A percentile compares a stretch with the other conserved stretches of the same genome.
These are phyloP conservation scores for Ptilorrhoa leucosticta DNA, from an alignment of 2,113 vertebrate species.

Conservation along the genomic window DNA sequence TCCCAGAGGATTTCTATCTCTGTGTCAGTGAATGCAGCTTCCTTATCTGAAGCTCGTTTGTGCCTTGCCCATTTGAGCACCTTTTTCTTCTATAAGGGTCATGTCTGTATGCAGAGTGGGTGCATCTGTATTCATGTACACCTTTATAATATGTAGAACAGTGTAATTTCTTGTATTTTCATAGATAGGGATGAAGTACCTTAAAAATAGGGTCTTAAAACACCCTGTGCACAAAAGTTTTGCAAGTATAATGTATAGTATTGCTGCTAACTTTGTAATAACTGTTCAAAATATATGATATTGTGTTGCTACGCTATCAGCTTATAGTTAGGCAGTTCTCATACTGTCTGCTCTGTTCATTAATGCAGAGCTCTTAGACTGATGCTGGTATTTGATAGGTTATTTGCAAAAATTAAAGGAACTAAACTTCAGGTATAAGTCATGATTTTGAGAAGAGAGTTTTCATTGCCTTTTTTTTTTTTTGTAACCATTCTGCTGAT, in stretches of 20 bases:
- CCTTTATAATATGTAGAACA: neutral
- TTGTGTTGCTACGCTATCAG: neutral
- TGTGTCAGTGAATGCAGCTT: neutral
- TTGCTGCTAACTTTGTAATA: neutral
- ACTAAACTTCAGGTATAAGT: neutral
- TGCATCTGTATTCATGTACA: neutral
- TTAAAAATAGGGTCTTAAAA: neutral
- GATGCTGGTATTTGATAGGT: neutral
- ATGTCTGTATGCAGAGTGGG: neutral
- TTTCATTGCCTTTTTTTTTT: neutral
- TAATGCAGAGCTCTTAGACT: neutral
- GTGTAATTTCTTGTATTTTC: neutral
- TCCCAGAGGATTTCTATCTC: neutral
- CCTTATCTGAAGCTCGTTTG: rapidly evolving
- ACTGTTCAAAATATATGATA: neutral
- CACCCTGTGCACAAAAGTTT: neutral
- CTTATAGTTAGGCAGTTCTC: neutral
- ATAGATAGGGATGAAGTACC: neutral
- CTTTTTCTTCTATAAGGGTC: neutral
- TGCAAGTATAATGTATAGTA: neutral
- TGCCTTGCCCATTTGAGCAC: neutral
- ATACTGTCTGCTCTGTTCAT: neutral
- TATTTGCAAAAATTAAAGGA: neutral
- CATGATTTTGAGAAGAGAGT: neutral
- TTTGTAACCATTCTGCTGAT: neutral